Evolutionary conservation across 2,113 vertebrate species (phyloP), one percentile per base, ranked within the genome.

Genomic region (Stigmatopora nigra): DNA sequence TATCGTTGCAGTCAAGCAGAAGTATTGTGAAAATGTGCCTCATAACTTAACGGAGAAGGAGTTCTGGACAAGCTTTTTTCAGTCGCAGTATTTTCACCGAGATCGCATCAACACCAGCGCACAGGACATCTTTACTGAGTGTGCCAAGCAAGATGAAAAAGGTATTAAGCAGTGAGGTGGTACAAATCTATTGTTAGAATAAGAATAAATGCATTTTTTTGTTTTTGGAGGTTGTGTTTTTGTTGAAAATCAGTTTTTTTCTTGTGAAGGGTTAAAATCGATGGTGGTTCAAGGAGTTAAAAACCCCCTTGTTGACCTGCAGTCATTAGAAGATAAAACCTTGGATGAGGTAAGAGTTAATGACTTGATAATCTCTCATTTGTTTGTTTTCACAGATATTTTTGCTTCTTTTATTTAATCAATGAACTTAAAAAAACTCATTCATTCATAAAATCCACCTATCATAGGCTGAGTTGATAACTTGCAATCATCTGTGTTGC

Each of bases 81-180:
- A 99, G 88, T 99, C 96, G 64, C 97, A 99, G 88, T 99, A 99
- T 87, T 99, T 99, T 83, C 97, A 99, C 84, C 91, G 96, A 86
- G 97, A 99, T 80, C 92, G 96, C 57, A 91, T 98, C 72, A 98
- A 92, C 82, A 94, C 95, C 65, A 94, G 95, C 55, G 91, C 92
- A 35, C 96, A 99, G 86, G 97, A 99, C 77, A 93, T 99, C 63
- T 99, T 99, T 88, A 92, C 96, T 0, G 97, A 99, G 84, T 99
- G 96, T 91, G 96, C 95, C 89, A 97, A 95, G 87, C 90, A 97
- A 81, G 97, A 99, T 82, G 96, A 99, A 77, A 95, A 94, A 85
- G 95, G 97, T 98, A 85, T 19, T 75, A 56, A 13, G 41, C 44
- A 49, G 22, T 59, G 44, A 25, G 51, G 7, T 20, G 9, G 4